phyloP scores from a whole-genome alignment of 1,140 invertebrate genomes.

The Drosophila miranda region DNA sequence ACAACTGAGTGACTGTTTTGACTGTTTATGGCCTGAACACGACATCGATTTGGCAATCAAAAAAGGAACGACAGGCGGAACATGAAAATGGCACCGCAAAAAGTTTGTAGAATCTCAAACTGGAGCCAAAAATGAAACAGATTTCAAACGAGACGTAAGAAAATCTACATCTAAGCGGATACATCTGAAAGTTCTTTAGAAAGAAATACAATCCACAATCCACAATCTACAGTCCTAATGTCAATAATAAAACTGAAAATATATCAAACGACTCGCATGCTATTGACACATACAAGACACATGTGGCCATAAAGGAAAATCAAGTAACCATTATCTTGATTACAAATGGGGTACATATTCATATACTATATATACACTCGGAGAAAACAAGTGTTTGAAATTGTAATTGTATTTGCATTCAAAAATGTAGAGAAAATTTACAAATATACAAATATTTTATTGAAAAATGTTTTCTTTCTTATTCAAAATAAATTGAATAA shows the following conservation, averaged over 20 bases:
- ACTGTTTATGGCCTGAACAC: conserved; percentile 54
- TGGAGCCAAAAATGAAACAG: conserved; percentile 2
- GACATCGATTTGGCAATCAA: conserved; percentile 55
- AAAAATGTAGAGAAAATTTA: no score
- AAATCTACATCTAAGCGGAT: no score
- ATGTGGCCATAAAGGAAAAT: conserved; percentile 6
- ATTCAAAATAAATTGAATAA: no score
- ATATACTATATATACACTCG: background rate
- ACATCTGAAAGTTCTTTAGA: conserved; percentile 12
- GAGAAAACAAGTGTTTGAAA: background rate
- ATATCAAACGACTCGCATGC: conserved; percentile 3
- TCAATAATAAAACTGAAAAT: background rate
- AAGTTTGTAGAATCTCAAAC: conserved; percentile 1
- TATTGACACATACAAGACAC: conserved; percentile 1
- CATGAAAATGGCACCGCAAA: conserved; percentile 47
- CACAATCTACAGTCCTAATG: background rate
- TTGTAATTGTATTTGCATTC: no score
- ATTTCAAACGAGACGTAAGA: no score
- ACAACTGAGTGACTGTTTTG: conserved; percentile 36
- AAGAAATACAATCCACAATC: background rate
- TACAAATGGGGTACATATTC: conserved; percentile 3
- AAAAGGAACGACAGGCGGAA: conserved; percentile 36
- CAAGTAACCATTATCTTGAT: conserved; percentile 17
- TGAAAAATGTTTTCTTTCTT: no score
- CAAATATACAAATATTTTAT: conserved; percentile 1